Evolutionary conservation across 2,888 invertebrate species (phyloP), one percentile per base, ranked within the genome.

Genomic region (Drosophila merina): DNA sequence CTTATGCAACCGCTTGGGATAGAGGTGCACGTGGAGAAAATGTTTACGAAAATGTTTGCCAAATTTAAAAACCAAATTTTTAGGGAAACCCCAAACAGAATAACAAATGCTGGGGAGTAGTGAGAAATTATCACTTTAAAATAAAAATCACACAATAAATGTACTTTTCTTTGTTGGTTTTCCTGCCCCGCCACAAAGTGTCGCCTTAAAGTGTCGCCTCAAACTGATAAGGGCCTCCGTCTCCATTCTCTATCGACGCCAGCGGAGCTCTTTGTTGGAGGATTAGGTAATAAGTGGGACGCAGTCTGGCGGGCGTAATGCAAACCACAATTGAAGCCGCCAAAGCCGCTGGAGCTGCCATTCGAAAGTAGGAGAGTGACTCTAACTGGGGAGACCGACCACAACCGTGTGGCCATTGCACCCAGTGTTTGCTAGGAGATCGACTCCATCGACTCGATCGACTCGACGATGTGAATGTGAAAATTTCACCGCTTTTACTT

Each of bases 401-500:
- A 5, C 28, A 28, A 28, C 4, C 4, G 28, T 28, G 48, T 56
- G 69, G 72, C 68, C 75, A 86, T 83, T 81, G 86, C 81, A 81
- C 83, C 86, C 84, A 68, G 76, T 84, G 76, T 84, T 73, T 67
- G 68, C 56, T 56, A 66, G 60, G 68, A 68, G 77, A 85, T 85
- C 86, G 72, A 79, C 76, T 67, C 20, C 20, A 20, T 20, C 20
- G 20, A 20, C 20, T 20, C 20, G 2, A 20, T 20, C 76, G 58
- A 14, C 14, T 14, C 14, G 14, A 14, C 14, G 14, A 70, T 84
- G 87, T 86, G 87, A 87, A 82, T 76, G 84, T 73, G 82, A 84
- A 82, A 86, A 85, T 82, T 82, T 82, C 82, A 81, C 82, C 87
- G 82, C 82, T 82, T 82, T 82, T 82, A 82, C 82, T 82, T 82